Evolutionary conservation across 1,140 invertebrate genomes (phyloP), one percentile per base, ranked within the genome.

Genomic region (Diabrotica undecimpunctata): DNA sequence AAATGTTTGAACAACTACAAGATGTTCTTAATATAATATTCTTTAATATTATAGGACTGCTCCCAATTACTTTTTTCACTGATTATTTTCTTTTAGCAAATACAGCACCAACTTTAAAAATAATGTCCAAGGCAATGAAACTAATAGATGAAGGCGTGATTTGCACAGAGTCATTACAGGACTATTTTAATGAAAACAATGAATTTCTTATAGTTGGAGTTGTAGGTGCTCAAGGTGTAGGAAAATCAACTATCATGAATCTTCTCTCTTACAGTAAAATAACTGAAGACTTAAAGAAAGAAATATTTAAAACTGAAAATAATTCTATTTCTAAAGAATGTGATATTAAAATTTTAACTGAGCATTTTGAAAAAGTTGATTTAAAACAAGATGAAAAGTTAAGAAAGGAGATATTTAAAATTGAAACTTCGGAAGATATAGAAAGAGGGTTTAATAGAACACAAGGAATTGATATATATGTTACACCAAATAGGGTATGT

Each of bases 191-290:
- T 70, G 93, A 95, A 69, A 80, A 81, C 36, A 90, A 91, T 64
- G 92, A 95, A 74, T 96, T 94, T 81, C 81, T 94, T 53, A 91
- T 94, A 62, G 85, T 96, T 54, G 92, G 93, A 13, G 82, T 90
- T 39, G 76, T 90, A 69, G 91, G 87, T 74, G 76, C 83, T 2
- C 92, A 94, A 81, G 88, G 92, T 52, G 88, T 89, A 12, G 94
- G 94, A 5, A 96, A 96, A 82, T 95, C 94, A 35, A 92, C 91
- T 36, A 83, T 96, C 57, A 78, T 95, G 73, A 93, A 93, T 72
- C 76, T 92, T 8, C 78, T 95, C 46, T 84, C 86, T 5, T 83
- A 84, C 70, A 86, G 85, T 65, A 78, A 75, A 46, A 69, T 79
- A 10, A 73, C 80, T 54, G 76, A 81, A 53, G 77, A 84, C 13